A percentile compares a stretch with the other conserved stretches of the same genome.
These are phyloP conservation scores for Eulemur coronatus DNA, from an alignment of 2,797 vertebrate genomes.

Conservation along the genomic window DNA sequence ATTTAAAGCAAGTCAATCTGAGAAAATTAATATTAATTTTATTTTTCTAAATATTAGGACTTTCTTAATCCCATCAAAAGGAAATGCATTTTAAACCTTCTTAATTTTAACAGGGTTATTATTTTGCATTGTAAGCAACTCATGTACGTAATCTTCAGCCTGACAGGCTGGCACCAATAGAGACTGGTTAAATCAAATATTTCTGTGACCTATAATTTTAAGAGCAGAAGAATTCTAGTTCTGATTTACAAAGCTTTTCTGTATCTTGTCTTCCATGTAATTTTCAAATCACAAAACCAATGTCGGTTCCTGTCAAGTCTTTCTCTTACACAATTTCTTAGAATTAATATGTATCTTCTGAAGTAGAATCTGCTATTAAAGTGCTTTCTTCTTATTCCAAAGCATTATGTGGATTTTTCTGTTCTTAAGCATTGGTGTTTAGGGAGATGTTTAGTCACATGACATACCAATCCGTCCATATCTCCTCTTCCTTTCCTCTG, in stretches of 20 bases:
- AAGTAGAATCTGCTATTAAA: slow-evolving; percentile 65
- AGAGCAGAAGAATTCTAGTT: slow-evolving; percentile 67
- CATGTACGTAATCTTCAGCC: slow-evolving; percentile 68
- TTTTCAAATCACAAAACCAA: slow-evolving; percentile 77
- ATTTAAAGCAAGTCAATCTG: slow-evolving; percentile 71
- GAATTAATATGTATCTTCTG: slow-evolving; percentile 72
- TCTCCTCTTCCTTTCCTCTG: slow-evolving; percentile 56
- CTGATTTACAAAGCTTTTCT: slow-evolving; percentile 77
- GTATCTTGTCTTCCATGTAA: slow-evolving; percentile 76
- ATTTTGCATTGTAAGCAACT: slow-evolving; percentile 76
- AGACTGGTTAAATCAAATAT: slow-evolving; percentile 73
- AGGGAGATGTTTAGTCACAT: slow-evolving; percentile 33
- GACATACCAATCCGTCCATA: background rate
- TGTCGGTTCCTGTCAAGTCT: slow-evolving; percentile 61
- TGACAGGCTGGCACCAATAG: slow-evolving; percentile 64
- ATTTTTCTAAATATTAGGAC: slow-evolving; percentile 78
- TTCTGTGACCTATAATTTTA: slow-evolving; percentile 74
- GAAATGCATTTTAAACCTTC: slow-evolving; percentile 81
- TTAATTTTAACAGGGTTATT: slow-evolving; percentile 76
- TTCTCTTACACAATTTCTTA: slow-evolving; percentile 54
- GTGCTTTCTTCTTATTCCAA: slow-evolving; percentile 69
- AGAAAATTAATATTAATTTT: slow-evolving; percentile 78
- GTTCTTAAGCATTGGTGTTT: slow-evolving; percentile 14
- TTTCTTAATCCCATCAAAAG: slow-evolving; percentile 79
- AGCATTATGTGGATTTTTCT: slow-evolving; percentile 60